These are phyloP conservation scores for Trichogramma pretiosum DNA, from an alignment of 1,140 invertebrate genomes.

Conservation along the genomic window DNA sequence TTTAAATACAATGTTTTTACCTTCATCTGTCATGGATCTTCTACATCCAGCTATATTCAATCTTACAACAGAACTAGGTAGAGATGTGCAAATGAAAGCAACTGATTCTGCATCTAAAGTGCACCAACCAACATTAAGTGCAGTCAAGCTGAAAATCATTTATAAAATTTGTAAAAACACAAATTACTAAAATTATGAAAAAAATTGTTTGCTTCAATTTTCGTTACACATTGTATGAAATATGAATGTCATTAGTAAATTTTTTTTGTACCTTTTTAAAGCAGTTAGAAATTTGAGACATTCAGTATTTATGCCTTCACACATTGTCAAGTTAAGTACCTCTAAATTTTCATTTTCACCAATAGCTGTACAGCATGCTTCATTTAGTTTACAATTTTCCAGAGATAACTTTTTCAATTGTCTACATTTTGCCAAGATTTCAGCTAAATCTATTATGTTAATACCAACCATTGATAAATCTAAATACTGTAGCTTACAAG, in stretches of 20 bases:
- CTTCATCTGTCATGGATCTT: constrained; percentile 62
- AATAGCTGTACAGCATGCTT: constrained; percentile 55
- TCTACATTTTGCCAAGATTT: constrained; percentile 58
- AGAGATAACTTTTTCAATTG: constrained; percentile 72
- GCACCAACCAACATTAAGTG: constrained; percentile 78
- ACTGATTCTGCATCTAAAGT: constrained; percentile 54
- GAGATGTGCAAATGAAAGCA: constrained; percentile 50
- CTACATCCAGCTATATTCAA: constrained; percentile 75
- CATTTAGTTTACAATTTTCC: constrained; percentile 62
- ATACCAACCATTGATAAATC: constrained; percentile 75
- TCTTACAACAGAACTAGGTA: constrained; percentile 57
- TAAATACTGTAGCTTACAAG: constrained; percentile 62
- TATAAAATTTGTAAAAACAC: constrained; percentile 17
- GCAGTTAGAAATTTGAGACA: constrained; percentile 54
- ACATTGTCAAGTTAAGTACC: constrained; percentile 68
- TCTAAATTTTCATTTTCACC: constrained; percentile 58
- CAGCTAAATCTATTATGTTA: constrained; percentile 49
- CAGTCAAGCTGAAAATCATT: constrained; percentile 53
- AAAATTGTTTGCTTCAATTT: not conserved
- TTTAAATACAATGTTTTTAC: constrained; percentile 46
- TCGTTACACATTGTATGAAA: not conserved
- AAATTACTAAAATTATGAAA: not conserved
- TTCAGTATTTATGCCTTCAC: constrained; percentile 51
- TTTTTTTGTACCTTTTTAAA: constrained; percentile 52
- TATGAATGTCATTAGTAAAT: not conserved